Percentiles rank a stretch among this genome's conserved stretches.
Evolutionary conservation across 1,140 invertebrate species (phyloP).

Genomic region (Megalonaias nervosa): DNA sequence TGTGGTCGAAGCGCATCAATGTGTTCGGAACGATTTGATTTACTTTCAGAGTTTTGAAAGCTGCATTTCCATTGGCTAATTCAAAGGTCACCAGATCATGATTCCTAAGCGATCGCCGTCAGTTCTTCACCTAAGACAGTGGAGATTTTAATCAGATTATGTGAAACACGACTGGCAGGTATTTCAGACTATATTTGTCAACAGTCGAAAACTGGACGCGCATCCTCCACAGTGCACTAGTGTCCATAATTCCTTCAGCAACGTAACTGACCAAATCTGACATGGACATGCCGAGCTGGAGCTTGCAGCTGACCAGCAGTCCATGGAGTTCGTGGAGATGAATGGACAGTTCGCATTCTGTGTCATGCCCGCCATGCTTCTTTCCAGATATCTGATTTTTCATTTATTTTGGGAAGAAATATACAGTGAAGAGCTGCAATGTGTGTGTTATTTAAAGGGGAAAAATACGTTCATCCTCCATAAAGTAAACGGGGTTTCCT

Average conservation of each 20-base stretch:
- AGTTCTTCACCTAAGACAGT: too few relatives aligned
- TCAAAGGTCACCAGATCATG: too few relatives aligned
- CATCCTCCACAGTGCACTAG: neutral
- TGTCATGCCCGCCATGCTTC: slow-evolving; percentile 36
- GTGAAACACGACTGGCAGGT: neutral
- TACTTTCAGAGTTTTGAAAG: too few relatives aligned
- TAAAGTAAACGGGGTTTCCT: slow-evolving; percentile 26
- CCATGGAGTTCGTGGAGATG: slow-evolving; percentile 24
- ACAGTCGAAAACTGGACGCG: neutral
- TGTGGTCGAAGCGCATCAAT: too few relatives aligned
- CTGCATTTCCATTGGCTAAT: too few relatives aligned
- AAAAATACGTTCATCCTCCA: slow-evolving; percentile 30
- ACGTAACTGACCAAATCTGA: slow-evolving; percentile 3
- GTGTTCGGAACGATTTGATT: too few relatives aligned
- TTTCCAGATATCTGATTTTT: slow-evolving; percentile 25
- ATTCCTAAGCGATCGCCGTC: too few relatives aligned
- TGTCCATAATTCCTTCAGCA: neutral
- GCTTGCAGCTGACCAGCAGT: slow-evolving; percentile 17
- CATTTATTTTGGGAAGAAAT: slow-evolving; percentile 32
- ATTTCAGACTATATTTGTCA: neutral
- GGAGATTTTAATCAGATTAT: too few relatives aligned
- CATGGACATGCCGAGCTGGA: too few relatives aligned
- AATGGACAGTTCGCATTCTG: slow-evolving; percentile 33
- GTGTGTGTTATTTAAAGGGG: slow-evolving; percentile 24
- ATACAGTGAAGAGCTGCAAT: slow-evolving; percentile 25